These are phyloP conservation scores for Dallia pectoralis DNA, from an alignment of 2,797 vertebrate species.

Conservation along the genomic window DNA sequence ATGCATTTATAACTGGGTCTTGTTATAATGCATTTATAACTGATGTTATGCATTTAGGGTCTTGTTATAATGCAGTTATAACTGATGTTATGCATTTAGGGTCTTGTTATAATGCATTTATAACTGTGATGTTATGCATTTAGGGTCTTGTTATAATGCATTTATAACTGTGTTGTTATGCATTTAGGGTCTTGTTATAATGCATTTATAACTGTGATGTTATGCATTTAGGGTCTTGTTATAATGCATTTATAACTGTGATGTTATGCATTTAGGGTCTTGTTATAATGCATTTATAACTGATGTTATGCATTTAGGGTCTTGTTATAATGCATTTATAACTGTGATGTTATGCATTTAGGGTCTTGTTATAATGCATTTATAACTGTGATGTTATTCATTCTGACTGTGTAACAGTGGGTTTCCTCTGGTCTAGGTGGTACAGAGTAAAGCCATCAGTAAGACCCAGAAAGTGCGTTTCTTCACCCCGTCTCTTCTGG, in stretches of 20 bases:
- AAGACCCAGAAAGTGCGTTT: conserved; percentile 97
- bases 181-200: too few relatives aligned
- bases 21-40: not conserved
- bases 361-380: not conserved
- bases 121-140: not conserved
- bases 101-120: not conserved
- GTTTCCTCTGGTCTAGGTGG: conserved; percentile 72
- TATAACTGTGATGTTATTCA: not conserved
- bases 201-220: not conserved
- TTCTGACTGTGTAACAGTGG: not conserved
- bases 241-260: too few relatives aligned
- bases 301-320: not conserved
- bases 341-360: not conserved
- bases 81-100: too few relatives aligned
- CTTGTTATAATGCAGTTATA: too few relatives aligned
- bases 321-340: not conserved
- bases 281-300: not conserved
- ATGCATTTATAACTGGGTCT: not conserved
- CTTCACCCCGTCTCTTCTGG: conserved; percentile 81
- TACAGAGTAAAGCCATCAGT: conserved; percentile 84
- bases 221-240: too few relatives aligned
- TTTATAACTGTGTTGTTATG: not conserved
- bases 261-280: too few relatives aligned
- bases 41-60: not conserved
- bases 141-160: too few relatives aligned